Base-by-base conservation (phyloP, 1,140 invertebrate genomes). In the Neodiprion pinetum region DNA sequence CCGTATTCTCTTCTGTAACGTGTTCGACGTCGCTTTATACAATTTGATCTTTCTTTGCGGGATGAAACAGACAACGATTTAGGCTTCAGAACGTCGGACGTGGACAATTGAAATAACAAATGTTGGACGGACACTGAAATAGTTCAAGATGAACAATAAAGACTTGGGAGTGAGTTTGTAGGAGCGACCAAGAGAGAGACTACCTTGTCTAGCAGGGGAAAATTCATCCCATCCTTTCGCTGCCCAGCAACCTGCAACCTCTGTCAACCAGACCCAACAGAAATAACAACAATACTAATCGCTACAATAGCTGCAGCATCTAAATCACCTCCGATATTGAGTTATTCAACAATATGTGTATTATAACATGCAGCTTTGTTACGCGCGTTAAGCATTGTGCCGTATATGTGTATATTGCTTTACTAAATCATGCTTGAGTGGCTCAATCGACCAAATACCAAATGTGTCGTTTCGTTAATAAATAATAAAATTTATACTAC, bases 181-280 rank as follows among this genome's bases (percentile, higher is more conserved):
- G 72, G 4, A 61, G 53, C 11, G 53, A 67, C 69, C 21, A 14
- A 23, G 70, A 71, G 14, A 72, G 67, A 21, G 48, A 72, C 77
- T 86, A 85, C 84, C 84, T 85, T 77, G 53, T 79, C 79, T 71
- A 74, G 61, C 49, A 85, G 75, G 40, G 83, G 80, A 79, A 81
- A 84, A 83, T 79, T 82, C 77, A 85, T 84, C 78, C 84, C 84
- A 80, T 84, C 74, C 79, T 76, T 86, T 72, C 83, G 84, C 69
- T 79, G 80, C 48, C 77, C 72, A 73, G 78, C 70, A 73, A 83
- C 79, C 49, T 79, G 78, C 48, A 74, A 75, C 74, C 76, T 79
- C 79, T 86, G 79, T 21, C 74, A 74, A 81, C 75, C 75, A 67
- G 74, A 81, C 76, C 84, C 82, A 76, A 76, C 81, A 71, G 80